A percentile compares a stretch with the other conserved stretches of the same genome.
Evolutionary conservation across 2,888 invertebrate genomes (phyloP).

Genomic region (Odiellus spinosus): DNA sequence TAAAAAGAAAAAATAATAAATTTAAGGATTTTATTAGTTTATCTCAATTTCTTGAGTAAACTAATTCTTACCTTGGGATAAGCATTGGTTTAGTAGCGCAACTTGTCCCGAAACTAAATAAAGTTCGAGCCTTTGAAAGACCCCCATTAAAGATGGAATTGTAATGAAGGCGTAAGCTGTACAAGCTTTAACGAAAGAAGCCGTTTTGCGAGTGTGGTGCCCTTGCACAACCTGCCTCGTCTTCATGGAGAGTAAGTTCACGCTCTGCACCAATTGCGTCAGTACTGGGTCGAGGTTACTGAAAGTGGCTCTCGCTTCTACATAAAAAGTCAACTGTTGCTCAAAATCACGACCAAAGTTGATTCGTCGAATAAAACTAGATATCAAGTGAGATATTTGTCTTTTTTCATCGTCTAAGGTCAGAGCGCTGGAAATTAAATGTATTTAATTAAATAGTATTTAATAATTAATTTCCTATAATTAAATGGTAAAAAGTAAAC

Average conservation of each 20-base stretch:
- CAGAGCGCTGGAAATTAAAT: conserved; percentile 48
- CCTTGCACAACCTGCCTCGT: conserved; percentile 51
- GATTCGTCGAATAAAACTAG: conserved; percentile 59
- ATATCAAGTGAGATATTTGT: conserved; percentile 66
- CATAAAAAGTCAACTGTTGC: conserved; percentile 80
- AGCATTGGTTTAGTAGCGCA: conserved; percentile 70
- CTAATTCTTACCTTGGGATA: conserved; percentile 62
- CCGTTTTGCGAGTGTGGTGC: conserved; percentile 59
- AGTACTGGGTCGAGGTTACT: conserved; percentile 78
- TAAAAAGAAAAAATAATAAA: conserved; percentile 31
- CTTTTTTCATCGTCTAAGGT: conserved; percentile 83
- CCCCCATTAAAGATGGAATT: conserved; percentile 76
- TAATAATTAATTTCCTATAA: background rate
- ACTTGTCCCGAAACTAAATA: conserved; percentile 50
- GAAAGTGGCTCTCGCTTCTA: conserved; percentile 76
- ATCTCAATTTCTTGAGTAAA: conserved; percentile 8
- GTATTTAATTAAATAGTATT: background rate
- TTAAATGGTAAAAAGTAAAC: background rate
- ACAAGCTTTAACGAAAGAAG: conserved; percentile 79
- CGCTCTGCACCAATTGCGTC: conserved; percentile 64
- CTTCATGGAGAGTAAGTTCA: conserved; percentile 58
- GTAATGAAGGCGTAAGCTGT: conserved; percentile 91
- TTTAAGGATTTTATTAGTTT: background rate
- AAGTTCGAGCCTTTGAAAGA: conserved; percentile 54
- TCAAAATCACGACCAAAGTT: conserved; percentile 74